phyloP scores from a whole-genome alignment of 2,888 invertebrate species.

The Glomeris marginata region DNA sequence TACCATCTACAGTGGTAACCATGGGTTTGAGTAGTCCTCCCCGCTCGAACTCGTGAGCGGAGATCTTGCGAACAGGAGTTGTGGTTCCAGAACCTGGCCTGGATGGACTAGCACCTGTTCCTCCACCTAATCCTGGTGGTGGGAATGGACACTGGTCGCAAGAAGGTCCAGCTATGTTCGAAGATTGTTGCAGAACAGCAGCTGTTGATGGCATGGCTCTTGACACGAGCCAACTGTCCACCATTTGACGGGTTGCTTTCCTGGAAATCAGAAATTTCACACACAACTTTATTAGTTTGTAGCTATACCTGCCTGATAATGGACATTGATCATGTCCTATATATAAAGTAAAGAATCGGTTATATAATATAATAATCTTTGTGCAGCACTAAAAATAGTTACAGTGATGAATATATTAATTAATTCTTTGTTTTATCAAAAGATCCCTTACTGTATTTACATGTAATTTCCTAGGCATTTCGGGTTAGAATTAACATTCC shows the following conservation, averaged over 20 bases:
- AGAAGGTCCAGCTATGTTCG: neutral
- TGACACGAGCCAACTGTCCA: constrained; percentile 82
- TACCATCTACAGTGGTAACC: constrained; percentile 85
- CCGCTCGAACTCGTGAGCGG: constrained; percentile 89
- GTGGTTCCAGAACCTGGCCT: constrained; percentile 72
- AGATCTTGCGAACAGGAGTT: constrained; percentile 83
- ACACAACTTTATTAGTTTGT: too few species aligned
- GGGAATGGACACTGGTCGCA: constrained; percentile 21
- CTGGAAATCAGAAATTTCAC: constrained; percentile 34
- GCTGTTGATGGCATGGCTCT: constrained; percentile 40
- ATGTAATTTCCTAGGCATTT: too few species aligned
- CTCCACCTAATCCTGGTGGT: constrained; percentile 12
- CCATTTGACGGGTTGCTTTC: constrained; percentile 82
- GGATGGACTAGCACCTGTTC: constrained; percentile 29
- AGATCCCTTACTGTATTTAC: too few species aligned
- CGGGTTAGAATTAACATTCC: too few species aligned
- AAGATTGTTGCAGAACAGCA: neutral
- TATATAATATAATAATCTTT: too few species aligned
- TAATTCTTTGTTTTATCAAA: too few species aligned
- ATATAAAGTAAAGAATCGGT: too few species aligned
- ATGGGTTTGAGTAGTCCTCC: constrained; percentile 83
- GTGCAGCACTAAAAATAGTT: too few species aligned
- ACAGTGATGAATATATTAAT: too few species aligned
- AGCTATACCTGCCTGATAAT: too few species aligned
- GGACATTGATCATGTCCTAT: too few species aligned